phyloP scores from a whole-genome alignment of 2,797 vertebrate genomes.

The Melopsittacus undulatus region DNA sequence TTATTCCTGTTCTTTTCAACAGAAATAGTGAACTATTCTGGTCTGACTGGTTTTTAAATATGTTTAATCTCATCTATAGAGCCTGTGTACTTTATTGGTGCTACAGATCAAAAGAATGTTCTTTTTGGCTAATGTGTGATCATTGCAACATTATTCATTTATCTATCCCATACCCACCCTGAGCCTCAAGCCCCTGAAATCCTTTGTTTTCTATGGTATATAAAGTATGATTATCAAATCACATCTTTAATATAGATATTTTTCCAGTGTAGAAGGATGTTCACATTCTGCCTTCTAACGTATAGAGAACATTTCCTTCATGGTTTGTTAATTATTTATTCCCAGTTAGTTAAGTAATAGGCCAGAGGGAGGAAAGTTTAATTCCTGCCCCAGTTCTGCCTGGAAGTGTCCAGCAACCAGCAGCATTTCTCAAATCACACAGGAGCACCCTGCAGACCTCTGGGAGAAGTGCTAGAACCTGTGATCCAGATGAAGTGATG shows the following conservation, averaged over 20 bases:
- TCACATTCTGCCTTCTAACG: not conserved
- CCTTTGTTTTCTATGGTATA: not conserved
- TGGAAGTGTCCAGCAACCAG: not conserved
- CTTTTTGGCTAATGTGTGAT: not conserved
- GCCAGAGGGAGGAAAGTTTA: not conserved
- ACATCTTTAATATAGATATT: not conserved
- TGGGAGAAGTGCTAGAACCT: not conserved
- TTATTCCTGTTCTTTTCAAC: not conserved
- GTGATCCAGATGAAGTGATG: not conserved
- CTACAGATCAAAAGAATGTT: not conserved
- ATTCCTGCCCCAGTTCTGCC: not conserved
- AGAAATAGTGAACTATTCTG: not conserved
- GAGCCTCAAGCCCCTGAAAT: not conserved
- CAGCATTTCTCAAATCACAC: not conserved
- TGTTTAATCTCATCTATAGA: not conserved
- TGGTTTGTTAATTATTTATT: not conserved
- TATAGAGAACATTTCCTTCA: not conserved
- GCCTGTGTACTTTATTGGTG: not conserved
- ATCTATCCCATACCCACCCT: not conserved
- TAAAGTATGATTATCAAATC: not conserved
- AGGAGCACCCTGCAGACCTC: not conserved
- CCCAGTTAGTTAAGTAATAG: not conserved
- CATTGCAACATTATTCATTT: fast-evolving
- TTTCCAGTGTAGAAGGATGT: not conserved
- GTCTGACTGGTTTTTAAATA: not conserved